A percentile compares a stretch with the other conserved stretches of the same genome.
phyloP scores from a whole-genome alignment of 2,888 invertebrate genomes.

The Drosophila neotestacea region DNA sequence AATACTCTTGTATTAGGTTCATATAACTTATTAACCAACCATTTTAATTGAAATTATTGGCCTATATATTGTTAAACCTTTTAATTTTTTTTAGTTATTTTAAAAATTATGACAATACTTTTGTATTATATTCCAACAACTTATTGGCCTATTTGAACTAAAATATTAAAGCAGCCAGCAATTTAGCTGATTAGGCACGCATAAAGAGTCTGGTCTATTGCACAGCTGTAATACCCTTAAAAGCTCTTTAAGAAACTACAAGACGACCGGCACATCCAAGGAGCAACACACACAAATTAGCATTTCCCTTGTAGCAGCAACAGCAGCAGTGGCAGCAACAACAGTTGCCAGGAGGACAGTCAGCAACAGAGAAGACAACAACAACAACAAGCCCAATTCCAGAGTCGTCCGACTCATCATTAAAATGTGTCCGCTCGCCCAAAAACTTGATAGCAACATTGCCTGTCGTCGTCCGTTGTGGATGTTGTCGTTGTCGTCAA shows the following conservation, averaged over 20 bases:
- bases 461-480: conserved; percentile 70
- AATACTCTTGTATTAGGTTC: too few species aligned
- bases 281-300: conserved; percentile 79
- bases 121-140: not conserved
- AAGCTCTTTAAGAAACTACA: conserved; percentile 8
- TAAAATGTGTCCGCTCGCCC: conserved; percentile 78
- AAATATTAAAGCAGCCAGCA: not conserved
- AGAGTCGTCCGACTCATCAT: conserved; percentile 74
- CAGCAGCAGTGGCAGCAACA: conserved; percentile 37
- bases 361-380: conserved; percentile 18
- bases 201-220: conserved; percentile 17
- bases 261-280: conserved; percentile 55
- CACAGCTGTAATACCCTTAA: conserved; percentile 35
- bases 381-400: conserved; percentile 68
- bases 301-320: conserved; percentile 76
- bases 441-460: conserved; percentile 79
- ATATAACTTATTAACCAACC: too few species aligned
- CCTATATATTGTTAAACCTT: too few species aligned
- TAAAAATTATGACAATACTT: not conserved
- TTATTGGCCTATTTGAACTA: not conserved
- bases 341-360: conserved; percentile 22
- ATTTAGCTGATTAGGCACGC: conserved; percentile 11
- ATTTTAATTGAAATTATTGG: too few species aligned
- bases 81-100: not conserved
- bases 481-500: conserved; percentile 73